A percentile compares a stretch with the other conserved stretches of the same genome.
phyloP scores from a whole-genome alignment of 2,113 vertebrate species.

The Sebastes schlegelii region DNA sequence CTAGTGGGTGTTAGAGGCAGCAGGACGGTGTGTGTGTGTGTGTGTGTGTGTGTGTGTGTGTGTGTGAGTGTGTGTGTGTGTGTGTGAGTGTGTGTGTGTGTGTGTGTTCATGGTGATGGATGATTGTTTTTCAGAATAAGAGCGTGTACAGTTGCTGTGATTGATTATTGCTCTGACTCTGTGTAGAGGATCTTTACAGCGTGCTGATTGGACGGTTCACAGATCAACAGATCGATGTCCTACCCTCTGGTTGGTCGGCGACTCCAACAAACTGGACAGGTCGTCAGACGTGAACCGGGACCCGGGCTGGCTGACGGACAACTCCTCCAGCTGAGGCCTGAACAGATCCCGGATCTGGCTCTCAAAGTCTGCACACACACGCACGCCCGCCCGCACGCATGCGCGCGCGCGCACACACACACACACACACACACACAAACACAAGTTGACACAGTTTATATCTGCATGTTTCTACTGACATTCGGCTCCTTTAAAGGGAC shows the following conservation, averaged over 20 bases:
- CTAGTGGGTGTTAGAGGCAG: no score
- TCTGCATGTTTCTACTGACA: no score
- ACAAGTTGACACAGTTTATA: neutral
- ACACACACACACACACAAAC: neutral
- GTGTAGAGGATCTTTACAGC: no score
- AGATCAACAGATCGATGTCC: slow-evolving; percentile 21
- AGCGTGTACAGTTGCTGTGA: no score
- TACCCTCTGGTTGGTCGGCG: slow-evolving; percentile 74
- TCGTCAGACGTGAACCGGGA: slow-evolving; percentile 69
- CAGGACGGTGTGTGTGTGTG: no score
- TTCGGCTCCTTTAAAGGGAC: no score
- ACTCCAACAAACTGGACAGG: slow-evolving; percentile 76
- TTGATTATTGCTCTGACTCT: no score
- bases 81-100: no score
- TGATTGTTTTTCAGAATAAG: no score
- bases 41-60: no score
- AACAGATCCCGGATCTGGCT: slow-evolving; percentile 86
- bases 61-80: no score
- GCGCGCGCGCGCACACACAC: neutral
- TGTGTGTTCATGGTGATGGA: no score
- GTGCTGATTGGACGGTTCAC: neutral
- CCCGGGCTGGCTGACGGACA: slow-evolving; percentile 48
- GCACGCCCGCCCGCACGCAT: neutral
- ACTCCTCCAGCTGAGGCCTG: slow-evolving; percentile 79
- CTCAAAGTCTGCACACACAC: slow-evolving; percentile 85